These are phyloP conservation scores for Cepaea hortensis DNA, from an alignment of 2,888 invertebrate species.

Conservation along the genomic window DNA sequence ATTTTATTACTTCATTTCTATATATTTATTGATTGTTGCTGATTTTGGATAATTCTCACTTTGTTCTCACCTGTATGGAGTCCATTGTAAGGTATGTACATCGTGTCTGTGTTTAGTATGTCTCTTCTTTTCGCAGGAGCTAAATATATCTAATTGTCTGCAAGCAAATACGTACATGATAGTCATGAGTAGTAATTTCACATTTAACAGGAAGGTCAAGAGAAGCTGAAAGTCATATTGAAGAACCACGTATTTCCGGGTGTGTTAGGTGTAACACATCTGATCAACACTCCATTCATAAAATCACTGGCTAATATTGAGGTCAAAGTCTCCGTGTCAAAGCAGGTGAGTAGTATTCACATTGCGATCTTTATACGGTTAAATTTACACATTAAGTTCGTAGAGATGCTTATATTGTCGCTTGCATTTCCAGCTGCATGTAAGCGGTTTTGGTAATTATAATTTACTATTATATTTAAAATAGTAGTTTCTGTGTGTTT, in stretches of 20 bases:
- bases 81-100: too few relatives aligned
- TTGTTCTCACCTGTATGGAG: too few relatives aligned
- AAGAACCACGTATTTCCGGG: conserved; percentile 65
- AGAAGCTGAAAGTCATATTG: conserved; percentile 59
- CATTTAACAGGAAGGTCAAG: conserved; percentile 57
- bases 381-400: not conserved
- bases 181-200: not conserved
- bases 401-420: not conserved
- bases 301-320: conserved; percentile 56
- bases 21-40: too few relatives aligned
- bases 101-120: too few relatives aligned
- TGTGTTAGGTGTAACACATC: conserved; percentile 59
- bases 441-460: too few relatives aligned
- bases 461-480: too few relatives aligned
- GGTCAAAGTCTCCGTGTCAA: conserved; percentile 54
- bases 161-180: not conserved
- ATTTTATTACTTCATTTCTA: too few relatives aligned
- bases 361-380: not conserved
- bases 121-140: too few relatives aligned
- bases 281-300: conserved; percentile 60
- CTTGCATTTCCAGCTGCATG: not conserved
- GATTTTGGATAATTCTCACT: too few relatives aligned
- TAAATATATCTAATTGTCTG: too few relatives aligned
- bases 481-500: too few relatives aligned
- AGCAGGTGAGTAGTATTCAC: conserved; percentile 52